Base-by-base conservation (phyloP, 2,113 vertebrate species). In the Paralichthys olivaceus region DNA sequence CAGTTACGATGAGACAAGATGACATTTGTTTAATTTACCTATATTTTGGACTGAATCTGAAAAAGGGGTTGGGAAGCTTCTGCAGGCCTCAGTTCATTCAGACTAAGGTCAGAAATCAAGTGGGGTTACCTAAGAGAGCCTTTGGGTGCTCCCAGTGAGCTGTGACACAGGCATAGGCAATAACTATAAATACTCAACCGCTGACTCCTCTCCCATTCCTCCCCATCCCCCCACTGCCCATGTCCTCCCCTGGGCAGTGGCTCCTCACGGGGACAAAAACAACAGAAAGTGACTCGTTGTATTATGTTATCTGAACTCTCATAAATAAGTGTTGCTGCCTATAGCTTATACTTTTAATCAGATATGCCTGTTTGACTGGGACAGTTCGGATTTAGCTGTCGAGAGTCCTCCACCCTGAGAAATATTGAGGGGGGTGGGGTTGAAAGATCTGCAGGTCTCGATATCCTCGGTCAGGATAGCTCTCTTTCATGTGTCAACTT, bases 141-240 rank as follows among this genome's bases (percentile, higher is more conserved):
- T 72, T 59, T 78, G 69, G 77, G 83, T 69, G 25, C 63, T 77
- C 77, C 65, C 37, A 67, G 13, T 56, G 45, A 70, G 75, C 63
- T 69, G 66, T 79, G 56, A 65, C 53, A 55, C 25, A 15, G 4
- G 19, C 64, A 70, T 56, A 60, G 63, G 28, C 57, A 25, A 20
- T 20, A 34, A 51, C 88, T 91, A 92, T 87, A 83, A 91, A 90
- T 90, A 90, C 63, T 72, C 55, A 49, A 62, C 23, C 29, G 78
- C 75, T 80, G 80, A 79, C 77, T 68, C 53, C 23, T 71, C 73
- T 75, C 26, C 20, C 40, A n/a, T 37, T 37, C 45, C 63, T 40
- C 22, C 68, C 73, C 77, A 51, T 59, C 80, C 79, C 81, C 80
- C 75, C 76, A 43, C 29, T 9, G 71, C 5, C 62, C 23, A 6